Evolutionary conservation across 2,113 vertebrate genomes (phyloP), one percentile per base, ranked within the genome.

Genomic region (Marmota monax): DNA sequence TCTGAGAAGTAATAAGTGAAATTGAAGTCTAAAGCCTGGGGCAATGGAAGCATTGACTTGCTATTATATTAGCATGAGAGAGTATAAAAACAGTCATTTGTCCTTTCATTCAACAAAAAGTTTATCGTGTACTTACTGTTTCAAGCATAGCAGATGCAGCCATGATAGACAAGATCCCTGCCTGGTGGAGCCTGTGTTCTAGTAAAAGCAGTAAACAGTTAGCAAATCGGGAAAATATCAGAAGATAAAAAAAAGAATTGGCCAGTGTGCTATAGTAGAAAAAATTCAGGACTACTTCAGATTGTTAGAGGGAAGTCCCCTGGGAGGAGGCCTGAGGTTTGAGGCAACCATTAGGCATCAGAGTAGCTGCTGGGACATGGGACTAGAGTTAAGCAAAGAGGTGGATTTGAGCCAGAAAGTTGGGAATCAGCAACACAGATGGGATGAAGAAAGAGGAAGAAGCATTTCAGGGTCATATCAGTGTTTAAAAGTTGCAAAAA

Each of bases 371-470:
- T 6, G 27, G 12, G 63, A 0, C 58, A 1, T 23, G 18, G 42
- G 27, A 7, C 2, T 90, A 39, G 7, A 51, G 61, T 42, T 39
- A 53, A 88, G 48, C 48, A 84, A 80, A 83, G 77, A 74, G 13
- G 63, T 74, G 70, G 83, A 77, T 72, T 84, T 79, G 76, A 92
- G 27, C 82, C 92, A 73, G n/a, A 61, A 85, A 25, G 27, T 72
- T 83, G 42, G 45, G 61, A 67, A 76, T 83, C 51, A 69, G 51
- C 34, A 45, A 27, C 39, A 53, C 2, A 61, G 56, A 76, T 14
- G 70, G 22, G 37, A 32, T 63, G 32, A 25, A 80, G 51, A 82
- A 67, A 48, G 39, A 20, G 34, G 29, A 83, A n/a, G 18, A 56
- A 82, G 34, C 63, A 14, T 78, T 37, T 61, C 76, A 39, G 65